Evolutionary conservation across 1,140 invertebrate genomes (phyloP).

Genomic region (Stratiolaelaps scimitus): DNA sequence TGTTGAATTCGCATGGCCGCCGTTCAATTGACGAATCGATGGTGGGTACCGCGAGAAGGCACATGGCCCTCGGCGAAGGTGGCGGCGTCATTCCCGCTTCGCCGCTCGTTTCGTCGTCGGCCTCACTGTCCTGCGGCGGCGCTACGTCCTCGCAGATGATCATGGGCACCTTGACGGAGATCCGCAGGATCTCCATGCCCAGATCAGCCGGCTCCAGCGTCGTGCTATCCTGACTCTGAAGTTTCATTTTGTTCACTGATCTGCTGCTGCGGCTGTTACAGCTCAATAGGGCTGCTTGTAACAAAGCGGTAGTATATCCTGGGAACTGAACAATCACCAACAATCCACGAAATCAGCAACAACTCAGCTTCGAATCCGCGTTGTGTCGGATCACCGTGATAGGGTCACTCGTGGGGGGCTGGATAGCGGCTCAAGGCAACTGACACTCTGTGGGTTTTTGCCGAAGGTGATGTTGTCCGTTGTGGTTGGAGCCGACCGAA

Average conservation of each 20-base stretch:
- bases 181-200: constrained; percentile 24
- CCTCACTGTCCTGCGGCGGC: constrained; percentile 2
- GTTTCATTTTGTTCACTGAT: constrained; percentile 7
- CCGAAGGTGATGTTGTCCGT: too few relatives aligned
- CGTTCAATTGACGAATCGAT: constrained; percentile 22
- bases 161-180: constrained; percentile 27
- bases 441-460: too few relatives aligned
- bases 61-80: constrained; percentile 4
- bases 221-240: constrained; percentile 19
- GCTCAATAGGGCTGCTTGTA: too few relatives aligned
- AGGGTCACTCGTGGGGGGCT: too few relatives aligned
- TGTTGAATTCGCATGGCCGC: constrained; percentile 25
- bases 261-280: background rate
- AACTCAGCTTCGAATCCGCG: too few relatives aligned
- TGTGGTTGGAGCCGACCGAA: too few relatives aligned
- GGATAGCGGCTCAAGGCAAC: too few relatives aligned
- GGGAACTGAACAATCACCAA: too few relatives aligned
- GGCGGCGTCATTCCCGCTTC: constrained; percentile 12
- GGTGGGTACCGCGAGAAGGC: constrained; percentile 3
- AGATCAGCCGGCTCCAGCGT: constrained; percentile 13
- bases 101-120: background rate
- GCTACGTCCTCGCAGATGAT: constrained; percentile 27
- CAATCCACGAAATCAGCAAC: too few relatives aligned
- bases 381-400: too few relatives aligned
- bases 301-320: too few relatives aligned